Percentiles rank a stretch among this genome's conserved stretches.
phyloP scores from a whole-genome alignment of 2,113 vertebrate genomes.

The Antigone vipio region DNA sequence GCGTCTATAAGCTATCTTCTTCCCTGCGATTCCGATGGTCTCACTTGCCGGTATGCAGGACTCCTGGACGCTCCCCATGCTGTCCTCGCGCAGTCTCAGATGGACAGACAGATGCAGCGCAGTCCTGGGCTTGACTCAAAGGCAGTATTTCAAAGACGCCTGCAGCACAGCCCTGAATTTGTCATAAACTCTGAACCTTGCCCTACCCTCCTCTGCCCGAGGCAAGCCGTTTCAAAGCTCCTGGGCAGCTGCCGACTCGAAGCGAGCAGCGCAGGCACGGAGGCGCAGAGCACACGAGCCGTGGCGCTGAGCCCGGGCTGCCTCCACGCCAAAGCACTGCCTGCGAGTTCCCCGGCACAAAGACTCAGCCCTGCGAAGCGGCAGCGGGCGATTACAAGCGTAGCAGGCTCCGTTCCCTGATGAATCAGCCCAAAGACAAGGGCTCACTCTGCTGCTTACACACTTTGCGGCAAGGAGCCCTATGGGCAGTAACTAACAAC shows the following conservation, averaged over 20 bases:
- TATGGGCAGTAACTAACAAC: not conserved
- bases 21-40: rapidly evolving
- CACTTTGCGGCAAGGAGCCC: not conserved
- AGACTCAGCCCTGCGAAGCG: not conserved
- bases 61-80: not conserved
- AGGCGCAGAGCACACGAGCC: not conserved
- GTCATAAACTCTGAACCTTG: not conserved
- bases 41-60: rapidly evolving
- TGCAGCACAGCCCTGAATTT: not conserved
- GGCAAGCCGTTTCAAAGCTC: not conserved
- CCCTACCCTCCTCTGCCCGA: not conserved
- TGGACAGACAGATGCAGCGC: not conserved
- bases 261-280: not conserved
- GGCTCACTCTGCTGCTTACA: not conserved
- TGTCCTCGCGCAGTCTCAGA: not conserved
- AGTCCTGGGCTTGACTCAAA: not conserved
- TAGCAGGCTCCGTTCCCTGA: not conserved
- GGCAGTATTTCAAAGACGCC: not conserved
- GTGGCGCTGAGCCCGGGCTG: not conserved
- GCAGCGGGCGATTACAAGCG: not conserved
- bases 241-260: not conserved
- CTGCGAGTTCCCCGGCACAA: not conserved
- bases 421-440: not conserved
- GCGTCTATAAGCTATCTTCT: not conserved
- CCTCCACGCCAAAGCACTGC: not conserved